Evolutionary conservation across 2,888 invertebrate genomes (phyloP).

Genomic region (Coleophora deauratella): DNA sequence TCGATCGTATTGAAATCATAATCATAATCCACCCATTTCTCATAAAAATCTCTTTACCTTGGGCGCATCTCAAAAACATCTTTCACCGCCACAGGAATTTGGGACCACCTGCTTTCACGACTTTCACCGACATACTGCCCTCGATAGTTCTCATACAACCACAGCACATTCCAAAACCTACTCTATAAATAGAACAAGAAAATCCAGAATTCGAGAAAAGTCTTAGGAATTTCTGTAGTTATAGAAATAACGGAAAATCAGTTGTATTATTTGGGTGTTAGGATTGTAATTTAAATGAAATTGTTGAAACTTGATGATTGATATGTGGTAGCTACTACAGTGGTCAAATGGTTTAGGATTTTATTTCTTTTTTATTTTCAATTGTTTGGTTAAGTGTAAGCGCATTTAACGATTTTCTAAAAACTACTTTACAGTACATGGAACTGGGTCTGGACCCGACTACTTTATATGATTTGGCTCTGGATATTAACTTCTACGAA

Average conservation of each 20-base stretch:
- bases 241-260: too few species aligned
- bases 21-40: constrained; percentile 2
- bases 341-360: constrained; percentile 39
- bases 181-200: constrained; percentile 4
- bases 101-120: constrained; percentile 37
- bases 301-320: too few species aligned
- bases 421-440: too few species aligned
- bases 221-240: too few species aligned
- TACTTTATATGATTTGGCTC: too few species aligned
- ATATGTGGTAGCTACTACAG: constrained; percentile 19
- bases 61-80: constrained; percentile 32
- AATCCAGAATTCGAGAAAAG: not conserved
- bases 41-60: constrained; percentile 14
- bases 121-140: constrained; percentile 61
- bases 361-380: constrained; percentile 37
- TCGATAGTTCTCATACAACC: constrained; percentile 24
- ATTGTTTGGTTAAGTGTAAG: too few species aligned
- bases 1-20: too few species aligned
- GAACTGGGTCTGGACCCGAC: too few species aligned
- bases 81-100: constrained; percentile 55
- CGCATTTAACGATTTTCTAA: too few species aligned
- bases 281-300: too few species aligned
- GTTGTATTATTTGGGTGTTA: too few species aligned
- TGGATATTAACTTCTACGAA: too few species aligned
- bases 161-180: constrained; percentile 19